These are phyloP conservation scores for Ginglymostoma cirratum DNA, from an alignment of 2,113 vertebrate genomes.

Conservation along the genomic window DNA sequence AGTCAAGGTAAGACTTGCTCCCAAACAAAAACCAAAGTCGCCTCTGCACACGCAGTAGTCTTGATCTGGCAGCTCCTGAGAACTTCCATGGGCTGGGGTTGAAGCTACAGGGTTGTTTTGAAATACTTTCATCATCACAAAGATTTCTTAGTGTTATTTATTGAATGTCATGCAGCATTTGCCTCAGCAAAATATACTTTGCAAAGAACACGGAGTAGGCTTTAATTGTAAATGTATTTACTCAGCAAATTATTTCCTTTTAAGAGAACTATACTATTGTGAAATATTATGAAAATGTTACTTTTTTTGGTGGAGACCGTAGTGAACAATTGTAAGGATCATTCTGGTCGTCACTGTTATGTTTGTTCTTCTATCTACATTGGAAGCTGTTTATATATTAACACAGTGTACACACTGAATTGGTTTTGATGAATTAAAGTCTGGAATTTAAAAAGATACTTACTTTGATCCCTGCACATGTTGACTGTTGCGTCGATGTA, in stretches of 20 bases:
- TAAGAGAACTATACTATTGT: background rate
- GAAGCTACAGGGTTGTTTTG: background rate
- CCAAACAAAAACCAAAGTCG: background rate
- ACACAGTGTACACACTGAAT: background rate
- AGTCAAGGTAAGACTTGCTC: background rate
- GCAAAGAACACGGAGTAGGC: background rate
- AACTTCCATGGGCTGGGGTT: background rate
- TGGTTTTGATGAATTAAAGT: conserved; percentile 1
- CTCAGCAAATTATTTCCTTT: background rate
- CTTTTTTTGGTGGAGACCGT: background rate
- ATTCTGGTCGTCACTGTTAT: background rate
- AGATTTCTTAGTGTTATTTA: background rate
- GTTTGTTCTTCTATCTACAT: background rate
- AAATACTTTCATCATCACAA: too few species aligned
- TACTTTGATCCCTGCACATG: background rate
- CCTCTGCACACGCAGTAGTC: background rate
- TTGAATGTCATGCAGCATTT: background rate
- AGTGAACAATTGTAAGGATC: background rate
- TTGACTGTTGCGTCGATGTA: conserved; percentile 24
- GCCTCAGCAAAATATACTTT: background rate
- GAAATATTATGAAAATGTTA: background rate
- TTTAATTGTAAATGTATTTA: background rate
- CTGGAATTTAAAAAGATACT: background rate
- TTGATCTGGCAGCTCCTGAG: background rate
- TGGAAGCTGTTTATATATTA: background rate